A percentile compares a stretch with the other conserved stretches of the same genome.
phyloP scores from a whole-genome alignment of 1,140 invertebrate genomes.

The Tribolium castaneum region DNA sequence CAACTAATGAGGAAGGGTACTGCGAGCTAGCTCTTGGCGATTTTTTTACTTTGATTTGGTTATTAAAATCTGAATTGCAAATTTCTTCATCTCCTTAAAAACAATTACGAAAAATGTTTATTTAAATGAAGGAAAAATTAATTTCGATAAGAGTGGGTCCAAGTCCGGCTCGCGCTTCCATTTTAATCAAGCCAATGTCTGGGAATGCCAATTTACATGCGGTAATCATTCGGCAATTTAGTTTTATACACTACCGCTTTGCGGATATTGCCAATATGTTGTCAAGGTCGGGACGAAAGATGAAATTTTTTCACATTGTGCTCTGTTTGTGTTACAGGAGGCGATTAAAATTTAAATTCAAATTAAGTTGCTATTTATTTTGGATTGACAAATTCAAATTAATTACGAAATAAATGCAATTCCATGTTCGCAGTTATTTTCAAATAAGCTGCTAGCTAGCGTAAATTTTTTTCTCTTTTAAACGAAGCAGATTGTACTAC shows the following conservation, averaged over 20 bases:
- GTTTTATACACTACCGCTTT: background rate
- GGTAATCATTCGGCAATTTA: background rate
- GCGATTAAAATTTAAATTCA: too few species aligned
- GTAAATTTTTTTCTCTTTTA: too few species aligned
- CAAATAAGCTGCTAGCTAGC: too few species aligned
- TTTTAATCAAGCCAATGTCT: background rate
- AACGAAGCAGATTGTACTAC: too few species aligned
- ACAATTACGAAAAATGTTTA: background rate
- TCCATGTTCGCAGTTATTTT: too few species aligned
- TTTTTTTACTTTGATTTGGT: background rate
- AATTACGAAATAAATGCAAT: too few species aligned
- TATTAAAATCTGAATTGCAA: background rate
- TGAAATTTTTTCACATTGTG: background rate
- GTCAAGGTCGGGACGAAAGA: background rate
- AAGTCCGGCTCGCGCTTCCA: background rate
- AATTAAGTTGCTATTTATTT: too few species aligned
- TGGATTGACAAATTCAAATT: too few species aligned
- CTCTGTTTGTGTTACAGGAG: too few species aligned
- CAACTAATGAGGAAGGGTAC: background rate
- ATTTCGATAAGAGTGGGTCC: background rate
- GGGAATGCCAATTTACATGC: background rate
- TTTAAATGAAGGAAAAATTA: background rate
- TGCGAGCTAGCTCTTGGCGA: background rate
- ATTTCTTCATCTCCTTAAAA: background rate
- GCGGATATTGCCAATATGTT: background rate